phyloP scores from a whole-genome alignment of 2,888 invertebrate genomes.

The Lordiphosa fenestrarum region DNA sequence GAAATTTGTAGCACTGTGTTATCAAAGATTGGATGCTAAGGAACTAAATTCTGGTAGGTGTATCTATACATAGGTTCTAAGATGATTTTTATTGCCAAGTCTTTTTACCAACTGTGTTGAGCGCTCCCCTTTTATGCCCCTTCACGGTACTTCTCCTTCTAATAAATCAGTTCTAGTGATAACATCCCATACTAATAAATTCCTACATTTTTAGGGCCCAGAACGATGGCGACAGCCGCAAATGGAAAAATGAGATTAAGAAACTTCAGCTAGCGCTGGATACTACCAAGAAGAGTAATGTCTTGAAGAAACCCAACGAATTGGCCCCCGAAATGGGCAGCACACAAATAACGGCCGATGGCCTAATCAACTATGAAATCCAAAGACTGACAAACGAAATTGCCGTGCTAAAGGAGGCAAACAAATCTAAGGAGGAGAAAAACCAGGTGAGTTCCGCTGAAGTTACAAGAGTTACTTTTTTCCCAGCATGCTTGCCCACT shows the following conservation, averaged over 20 bases:
- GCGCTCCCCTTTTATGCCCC: too few species aligned
- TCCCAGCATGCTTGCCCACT: conserved; percentile 28
- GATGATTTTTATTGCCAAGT: too few species aligned
- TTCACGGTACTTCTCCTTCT: too few species aligned
- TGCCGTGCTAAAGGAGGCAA: conserved; percentile 84
- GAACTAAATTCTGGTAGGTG: too few species aligned
- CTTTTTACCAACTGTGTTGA: too few species aligned
- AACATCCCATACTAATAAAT: too few species aligned
- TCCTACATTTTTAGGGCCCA: conserved; percentile 79
- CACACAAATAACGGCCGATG: conserved; percentile 57
- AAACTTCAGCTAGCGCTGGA: conserved; percentile 83
- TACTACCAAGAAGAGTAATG: conserved; percentile 76
- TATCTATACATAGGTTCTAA: too few species aligned
- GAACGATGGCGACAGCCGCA: conserved; percentile 83
- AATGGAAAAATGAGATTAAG: conserved; percentile 83
- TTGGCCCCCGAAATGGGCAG: conserved; percentile 37
- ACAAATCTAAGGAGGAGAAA: conserved; percentile 85
- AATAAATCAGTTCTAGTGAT: too few species aligned
- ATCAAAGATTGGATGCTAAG: too few species aligned
- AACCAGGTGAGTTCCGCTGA: conserved; percentile 82
- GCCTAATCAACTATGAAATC: conserved; percentile 76
- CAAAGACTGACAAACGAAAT: conserved; percentile 82
- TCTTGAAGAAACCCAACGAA: conserved; percentile 54
- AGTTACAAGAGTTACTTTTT: neutral
- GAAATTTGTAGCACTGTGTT: too few species aligned